phyloP scores from a whole-genome alignment of 2,888 invertebrate genomes.

The Tetranychus piercei region DNA sequence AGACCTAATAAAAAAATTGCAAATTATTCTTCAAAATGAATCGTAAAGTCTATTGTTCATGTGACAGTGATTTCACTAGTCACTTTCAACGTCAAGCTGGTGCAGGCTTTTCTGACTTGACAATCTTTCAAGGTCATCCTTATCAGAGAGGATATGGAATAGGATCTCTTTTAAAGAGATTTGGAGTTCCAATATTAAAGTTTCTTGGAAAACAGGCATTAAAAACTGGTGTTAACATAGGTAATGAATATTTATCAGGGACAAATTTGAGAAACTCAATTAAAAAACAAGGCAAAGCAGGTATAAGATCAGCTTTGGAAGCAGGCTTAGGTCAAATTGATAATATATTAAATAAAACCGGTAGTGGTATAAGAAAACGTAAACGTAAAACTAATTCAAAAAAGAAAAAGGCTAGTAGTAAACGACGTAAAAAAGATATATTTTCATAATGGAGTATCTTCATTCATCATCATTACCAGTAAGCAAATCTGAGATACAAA shows the following conservation, averaged over 20 bases:
- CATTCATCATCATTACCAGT: neutral
- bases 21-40: no score
- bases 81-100: neutral
- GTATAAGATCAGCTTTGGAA: neutral
- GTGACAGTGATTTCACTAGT: neutral
- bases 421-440: neutral
- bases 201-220: neutral
- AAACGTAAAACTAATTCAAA: neutral
- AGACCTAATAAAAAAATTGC: no score
- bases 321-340: neutral
- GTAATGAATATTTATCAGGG: neutral
- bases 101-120: neutral
- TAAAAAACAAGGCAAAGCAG: neutral
- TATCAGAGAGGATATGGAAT: slow-evolving; percentile 3
- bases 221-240: neutral
- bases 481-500: neutral
- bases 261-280: neutral
- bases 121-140: neutral
- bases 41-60: neutral
- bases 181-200: neutral
- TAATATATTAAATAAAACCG: neutral
- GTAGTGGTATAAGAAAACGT: neutral
- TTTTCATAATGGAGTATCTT: neutral
- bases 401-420: neutral
- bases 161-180: neutral